Base-by-base conservation (phyloP, 2,888 invertebrate species). In the Diadromus collaris region DNA sequence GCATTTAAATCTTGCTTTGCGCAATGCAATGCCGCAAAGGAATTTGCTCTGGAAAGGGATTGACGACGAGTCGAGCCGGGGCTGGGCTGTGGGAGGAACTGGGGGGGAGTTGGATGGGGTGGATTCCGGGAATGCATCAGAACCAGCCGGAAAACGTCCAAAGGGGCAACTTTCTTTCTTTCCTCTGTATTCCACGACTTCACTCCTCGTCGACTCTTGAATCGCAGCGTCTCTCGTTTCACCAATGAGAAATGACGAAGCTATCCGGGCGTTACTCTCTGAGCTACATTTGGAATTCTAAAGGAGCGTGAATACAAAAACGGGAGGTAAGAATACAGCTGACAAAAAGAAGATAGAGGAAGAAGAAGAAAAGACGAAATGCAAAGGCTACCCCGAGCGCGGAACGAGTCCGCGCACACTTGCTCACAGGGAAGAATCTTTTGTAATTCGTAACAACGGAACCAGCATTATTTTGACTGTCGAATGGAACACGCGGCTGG, bases 201-300 rank as follows among this genome's bases (percentile, higher is more conserved):
- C 68, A 19, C 10, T 38, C 56, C 24, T 48, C 44, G 61, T 56
- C 56, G 68, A 38, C 56, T 58, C 68, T 56, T 34, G 46, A 68
- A 48, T 68, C 71, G 71, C 27, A 46, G 29, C 64, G 21, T n/a
- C 27, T 2, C 34, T 24, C 27, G 46, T 51, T 51, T 34, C 56
- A 46, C 44, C 63, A 68, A 76, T 72, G 68, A 75, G 58, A 68
- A 78, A 75, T 75, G 67, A 75, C 75, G 63, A 71, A 70, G 70
- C 69, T 56, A 69, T 68, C 76, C 76, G 64, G 68, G 60, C 70
- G 34, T 73, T 71, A 58, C 67, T 54, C 72, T 69, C 63, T 72
- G 79, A 72, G 68, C 67, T 68, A 76, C 76, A 79, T 79, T 76
- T 63, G 58, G 38, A 76, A 72, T 72, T 75, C 56, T 64, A 72